Base-by-base conservation (phyloP, 2,888 invertebrate species). In the Dolichopus griseipennis region DNA sequence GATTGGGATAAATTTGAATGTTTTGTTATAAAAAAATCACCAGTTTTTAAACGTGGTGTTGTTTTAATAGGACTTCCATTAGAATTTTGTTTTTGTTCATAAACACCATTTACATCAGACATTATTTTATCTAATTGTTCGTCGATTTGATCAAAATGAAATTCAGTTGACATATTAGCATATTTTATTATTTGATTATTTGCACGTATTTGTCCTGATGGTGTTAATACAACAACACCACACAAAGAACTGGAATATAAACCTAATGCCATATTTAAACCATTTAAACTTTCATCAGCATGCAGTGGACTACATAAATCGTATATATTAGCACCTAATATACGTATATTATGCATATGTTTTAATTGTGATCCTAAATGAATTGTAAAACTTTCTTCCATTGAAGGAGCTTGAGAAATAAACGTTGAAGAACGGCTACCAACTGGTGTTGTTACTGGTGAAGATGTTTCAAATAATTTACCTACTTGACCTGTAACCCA, bases 281-380 rank as follows among this genome's bases (percentile, higher is more conserved):
- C 83, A 71, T 78, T 82, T 66, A 81, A 73, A 67, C 81, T 79
- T 70, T 81, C 80, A 63, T 84, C 83, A 22, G 79, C 80, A 72
- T 83, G 83, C 70, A 84, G 77, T 1, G 85, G 84, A 74, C 84
- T 83, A 76, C 92, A 92, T 73, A 96, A 85, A 77, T 95, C 92
- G 74, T 92, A 86, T 18, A 92, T 87, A 81, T 93, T 89, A 22
- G 91, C 90, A 69, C 94, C 91, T 41, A 97, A 84, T 71, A 99
- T 90, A 68, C 98, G 86, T 71, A 98, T 91, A 81, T 99, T 99
- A 82, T 99, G 97, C 86, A 96, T 98, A 77, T 97, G 97, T 81
- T 99, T 99, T 80, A 98, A 86, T 83, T 99, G 99, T 6, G 97
- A 95, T 66, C 98, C 97, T 72, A 97, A 85, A 83, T 97, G 96